phyloP scores from a whole-genome alignment of 2,888 invertebrate species.

The Trichopria drosophilae region DNA sequence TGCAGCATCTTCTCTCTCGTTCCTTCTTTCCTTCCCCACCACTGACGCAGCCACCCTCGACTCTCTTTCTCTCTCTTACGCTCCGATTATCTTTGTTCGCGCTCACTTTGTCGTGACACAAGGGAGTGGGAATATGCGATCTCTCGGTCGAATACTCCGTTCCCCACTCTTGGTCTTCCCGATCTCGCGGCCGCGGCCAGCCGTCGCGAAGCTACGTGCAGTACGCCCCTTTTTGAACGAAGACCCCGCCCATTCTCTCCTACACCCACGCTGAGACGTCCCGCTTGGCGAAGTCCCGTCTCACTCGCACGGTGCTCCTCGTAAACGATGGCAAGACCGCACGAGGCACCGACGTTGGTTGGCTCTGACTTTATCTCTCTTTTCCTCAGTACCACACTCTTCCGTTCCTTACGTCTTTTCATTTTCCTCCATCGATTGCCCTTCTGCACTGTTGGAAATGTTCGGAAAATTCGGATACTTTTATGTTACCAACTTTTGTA shows the following conservation, averaged over 20 bases:
- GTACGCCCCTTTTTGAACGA: constrained; percentile 50
- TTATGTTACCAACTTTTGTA: constrained; percentile 14
- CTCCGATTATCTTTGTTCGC: background rate
- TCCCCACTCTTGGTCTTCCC: background rate
- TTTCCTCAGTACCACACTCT: constrained; percentile 17
- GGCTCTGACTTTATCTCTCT: constrained; percentile 4
- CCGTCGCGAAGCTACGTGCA: constrained; percentile 33
- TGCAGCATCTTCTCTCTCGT: constrained; percentile 10
- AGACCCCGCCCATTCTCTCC: constrained; percentile 48
- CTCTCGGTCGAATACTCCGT: background rate
- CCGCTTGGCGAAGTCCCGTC: constrained; percentile 14
- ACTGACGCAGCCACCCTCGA: constrained; percentile 6
- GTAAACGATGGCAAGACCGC: too few species aligned
- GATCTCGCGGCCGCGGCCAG: constrained; percentile 28
- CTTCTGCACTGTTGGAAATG: too few species aligned
- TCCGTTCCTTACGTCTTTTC: constrained; percentile 33
- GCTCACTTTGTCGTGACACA: constrained; percentile 1
- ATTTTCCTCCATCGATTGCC: constrained; percentile 23
- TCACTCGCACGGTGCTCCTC: constrained; percentile 1
- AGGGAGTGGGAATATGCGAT: too few species aligned
- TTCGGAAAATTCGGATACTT: too few species aligned
- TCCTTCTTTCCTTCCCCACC: constrained; percentile 1
- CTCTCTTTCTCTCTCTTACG: constrained; percentile 14
- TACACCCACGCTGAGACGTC: constrained; percentile 47
- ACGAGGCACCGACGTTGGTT: too few species aligned